Evolutionary conservation across 2,113 vertebrate species (phyloP).

Genomic region (Crotalus tigris): DNA sequence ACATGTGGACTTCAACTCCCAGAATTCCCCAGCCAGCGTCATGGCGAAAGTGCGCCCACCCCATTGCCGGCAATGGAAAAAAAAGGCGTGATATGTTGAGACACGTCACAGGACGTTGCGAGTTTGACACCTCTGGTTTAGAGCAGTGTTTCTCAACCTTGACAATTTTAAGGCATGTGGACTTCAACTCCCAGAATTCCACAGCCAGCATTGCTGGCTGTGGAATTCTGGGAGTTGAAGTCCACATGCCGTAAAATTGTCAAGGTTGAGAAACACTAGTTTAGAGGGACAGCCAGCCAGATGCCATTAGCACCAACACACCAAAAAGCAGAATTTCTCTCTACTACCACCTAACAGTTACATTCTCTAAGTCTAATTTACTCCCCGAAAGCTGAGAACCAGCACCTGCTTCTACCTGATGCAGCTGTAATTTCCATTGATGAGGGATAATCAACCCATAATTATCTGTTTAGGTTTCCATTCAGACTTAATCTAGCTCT

Average conservation of each 20-base stretch:
- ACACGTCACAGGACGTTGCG: too few relatives aligned
- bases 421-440: conserved; percentile 13
- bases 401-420: neutral
- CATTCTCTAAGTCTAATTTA: neutral
- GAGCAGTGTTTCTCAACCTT: too few relatives aligned
- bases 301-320: neutral
- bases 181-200: too few relatives aligned
- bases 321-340: neutral
- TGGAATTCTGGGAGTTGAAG: too few relatives aligned
- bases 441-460: conserved; percentile 1
- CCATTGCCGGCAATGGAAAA: too few relatives aligned
- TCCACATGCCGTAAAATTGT: too few relatives aligned
- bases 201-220: too few relatives aligned
- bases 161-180: too few relatives aligned
- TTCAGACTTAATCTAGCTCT: conserved; percentile 1
- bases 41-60: too few relatives aligned
- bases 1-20: neutral
- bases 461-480: conserved; percentile 4
- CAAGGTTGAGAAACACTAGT: too few relatives aligned
- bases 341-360: neutral
- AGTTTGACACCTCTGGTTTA: neutral
- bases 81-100: too few relatives aligned
- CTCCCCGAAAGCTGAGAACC: neutral
- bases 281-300: neutral
- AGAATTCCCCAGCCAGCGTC: too few relatives aligned